Evolutionary conservation across 2,888 invertebrate genomes (phyloP).

Genomic region (Cremastobaeus sp.): DNA sequence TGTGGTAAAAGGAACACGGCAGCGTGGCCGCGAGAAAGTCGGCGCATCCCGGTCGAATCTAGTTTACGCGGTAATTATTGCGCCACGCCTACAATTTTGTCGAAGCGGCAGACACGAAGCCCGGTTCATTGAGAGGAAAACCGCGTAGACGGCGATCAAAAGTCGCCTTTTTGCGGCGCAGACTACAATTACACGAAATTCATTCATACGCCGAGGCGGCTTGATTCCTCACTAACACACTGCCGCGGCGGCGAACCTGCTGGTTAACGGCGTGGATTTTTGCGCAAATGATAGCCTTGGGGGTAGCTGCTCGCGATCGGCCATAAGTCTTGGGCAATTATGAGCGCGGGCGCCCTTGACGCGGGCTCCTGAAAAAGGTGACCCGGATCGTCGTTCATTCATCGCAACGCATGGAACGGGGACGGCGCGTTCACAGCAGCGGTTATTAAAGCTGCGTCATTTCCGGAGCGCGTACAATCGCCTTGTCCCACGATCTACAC

Average conservation of each 20-base stretch:
- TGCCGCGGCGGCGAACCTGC: too few relatives aligned
- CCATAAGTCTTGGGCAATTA: slow-evolving; percentile 5
- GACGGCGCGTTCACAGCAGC: slow-evolving; percentile 39
- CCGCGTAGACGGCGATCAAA: slow-evolving; percentile 10
- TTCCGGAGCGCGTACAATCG: slow-evolving; percentile 69
- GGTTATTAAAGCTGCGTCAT: slow-evolving; percentile 66
- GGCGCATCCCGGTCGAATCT: background rate
- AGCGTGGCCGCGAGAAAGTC: too few relatives aligned
- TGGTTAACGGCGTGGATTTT: too few relatives aligned
- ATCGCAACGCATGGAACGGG: slow-evolving; percentile 40
- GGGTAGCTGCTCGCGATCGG: background rate
- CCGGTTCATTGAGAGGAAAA: background rate
- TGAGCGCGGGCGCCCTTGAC: slow-evolving; percentile 25
- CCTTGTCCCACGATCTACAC: slow-evolving; percentile 65
- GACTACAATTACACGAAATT: slow-evolving; percentile 15
- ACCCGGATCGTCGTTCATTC: slow-evolving; percentile 48
- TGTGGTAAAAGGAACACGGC: too few relatives aligned
- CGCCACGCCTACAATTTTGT: slow-evolving; percentile 4
- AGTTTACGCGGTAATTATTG: slow-evolving; percentile 1
- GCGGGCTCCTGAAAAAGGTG: slow-evolving; percentile 25
- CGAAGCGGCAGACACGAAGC: too few relatives aligned
- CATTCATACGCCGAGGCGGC: slow-evolving; percentile 27
- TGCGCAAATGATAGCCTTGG: slow-evolving; percentile 27
- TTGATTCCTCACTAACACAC: slow-evolving; percentile 17
- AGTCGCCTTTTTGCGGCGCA: background rate